Evolutionary conservation across 2,797 vertebrate species (phyloP), one percentile per base, ranked within the genome.

Genomic region (Dromococcyx pavoninus): DNA sequence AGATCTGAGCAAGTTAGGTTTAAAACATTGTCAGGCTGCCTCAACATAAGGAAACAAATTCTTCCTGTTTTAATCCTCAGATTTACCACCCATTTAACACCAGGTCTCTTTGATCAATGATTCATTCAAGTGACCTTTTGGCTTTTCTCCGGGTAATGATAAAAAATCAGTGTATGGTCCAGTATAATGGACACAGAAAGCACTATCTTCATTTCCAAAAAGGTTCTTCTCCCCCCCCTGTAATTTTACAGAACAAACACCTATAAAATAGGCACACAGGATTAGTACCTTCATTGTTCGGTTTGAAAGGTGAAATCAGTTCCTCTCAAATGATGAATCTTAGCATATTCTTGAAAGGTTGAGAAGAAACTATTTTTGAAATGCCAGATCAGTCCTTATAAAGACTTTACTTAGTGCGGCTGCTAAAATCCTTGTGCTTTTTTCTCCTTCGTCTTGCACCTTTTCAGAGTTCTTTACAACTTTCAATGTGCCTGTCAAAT

Each of bases 361-460:
- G 93, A 82, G 91, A 90, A 83, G 43, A 90, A 96, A 95, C 95
- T 96, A 94, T 93, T 97, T 97, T 93, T 95, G 89, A 95, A 95
- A 95, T 95, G 88, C 76, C 92, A 94, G 73, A 93, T 91, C 82
- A 56, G 70, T 94, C 93, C 90, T 92, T 93, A 76, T 93, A 88
- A 93, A 94, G 86, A 70, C 76, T 95, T 92, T 30, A 76, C 86
- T 92, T 81, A 76, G 51, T 53, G 60, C 1, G 1, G 62, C 80
- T 96, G 94, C 86, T 94, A 82, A 93, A 93, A 94, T 90, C 70
- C 87, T 75, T 74, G 72, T 83, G 62, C 87, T 94, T 96, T 94
- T 89, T 89, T 89, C 89, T 95, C 76, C 41, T 64, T 73, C 28
- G 92, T 96, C 96, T 97, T 96, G 91, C 95, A 92, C 93, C 92